A percentile compares a stretch with the other conserved stretches of the same genome.
Conservation (phyloP, 2,888 invertebrate species). For the Gymnocheta viridis region DNA sequence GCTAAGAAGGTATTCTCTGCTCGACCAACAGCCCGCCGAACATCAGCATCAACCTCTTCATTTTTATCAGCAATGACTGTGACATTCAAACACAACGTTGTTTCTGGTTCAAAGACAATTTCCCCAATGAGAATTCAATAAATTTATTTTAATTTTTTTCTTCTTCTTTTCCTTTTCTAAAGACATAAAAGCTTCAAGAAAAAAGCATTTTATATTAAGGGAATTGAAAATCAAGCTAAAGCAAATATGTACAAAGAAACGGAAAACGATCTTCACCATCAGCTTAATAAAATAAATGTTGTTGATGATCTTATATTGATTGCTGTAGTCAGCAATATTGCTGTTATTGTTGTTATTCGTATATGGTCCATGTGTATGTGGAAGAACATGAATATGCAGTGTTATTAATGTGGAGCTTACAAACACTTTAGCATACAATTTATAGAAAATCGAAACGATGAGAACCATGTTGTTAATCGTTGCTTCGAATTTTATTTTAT, state of each 20-base stretch:
- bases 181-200: conserved; percentile 30
- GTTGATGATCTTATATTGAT: conserved; percentile 73
- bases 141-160: conserved; percentile 73
- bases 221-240: conserved; percentile 42
- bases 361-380: conserved; percentile 71
- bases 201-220: neutral
- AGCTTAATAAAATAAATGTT: conserved; percentile 71
- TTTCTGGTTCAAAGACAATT: conserved; percentile 69
- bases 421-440: conserved; percentile 75
- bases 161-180: conserved; percentile 27
- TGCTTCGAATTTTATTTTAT: conserved; percentile 31
- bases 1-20: conserved; percentile 19
- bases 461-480: conserved; percentile 54
- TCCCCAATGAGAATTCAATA: conserved; percentile 79
- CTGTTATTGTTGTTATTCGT: conserved; percentile 59
- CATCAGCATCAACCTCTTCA: conserved; percentile 49
- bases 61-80: conserved; percentile 59
- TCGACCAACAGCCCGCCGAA: neutral
- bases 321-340: conserved; percentile 41
- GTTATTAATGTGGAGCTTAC: conserved; percentile 79
- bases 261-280: conserved; percentile 67
- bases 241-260: conserved; percentile 67
- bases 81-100: conserved; percentile 57
- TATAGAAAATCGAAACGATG: conserved; percentile 62
- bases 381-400: conserved; percentile 80